These are phyloP conservation scores for Coenonympha glycerion DNA, from an alignment of 2,888 invertebrate genomes.

Conservation along the genomic window DNA sequence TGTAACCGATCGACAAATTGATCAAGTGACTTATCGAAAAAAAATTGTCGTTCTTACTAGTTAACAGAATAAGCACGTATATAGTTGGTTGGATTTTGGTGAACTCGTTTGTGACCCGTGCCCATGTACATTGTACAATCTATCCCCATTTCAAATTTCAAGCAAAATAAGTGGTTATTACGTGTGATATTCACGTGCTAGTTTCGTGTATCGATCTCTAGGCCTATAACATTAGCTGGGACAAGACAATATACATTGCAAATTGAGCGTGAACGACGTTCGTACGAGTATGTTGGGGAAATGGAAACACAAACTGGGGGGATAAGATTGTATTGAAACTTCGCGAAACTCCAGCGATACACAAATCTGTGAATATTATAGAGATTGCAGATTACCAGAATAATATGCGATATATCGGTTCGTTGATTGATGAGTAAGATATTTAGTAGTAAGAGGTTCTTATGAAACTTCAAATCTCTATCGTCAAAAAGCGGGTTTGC, in stretches of 20 bases:
- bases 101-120: too few species aligned
- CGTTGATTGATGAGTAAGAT: not conserved
- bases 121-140: too few species aligned
- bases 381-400: not conserved
- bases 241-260: slow-evolving; percentile 25
- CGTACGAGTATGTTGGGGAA: slow-evolving; percentile 14
- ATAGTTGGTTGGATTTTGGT: too few species aligned
- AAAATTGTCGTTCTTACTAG: too few species aligned
- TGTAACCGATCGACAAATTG: too few species aligned
- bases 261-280: slow-evolving; percentile 28
- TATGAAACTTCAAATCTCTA: too few species aligned
- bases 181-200: too few species aligned
- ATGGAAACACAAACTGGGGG: slow-evolving; percentile 12
- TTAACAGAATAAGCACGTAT: too few species aligned
- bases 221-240: slow-evolving; percentile 26
- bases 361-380: not conserved
- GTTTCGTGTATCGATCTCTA: slow-evolving; percentile 3
- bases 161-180: too few species aligned
- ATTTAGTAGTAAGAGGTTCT: not conserved
- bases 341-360: slow-evolving; percentile 8
- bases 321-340: slow-evolving; percentile 19
- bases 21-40: too few species aligned
- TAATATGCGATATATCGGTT: not conserved
- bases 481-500: too few species aligned
- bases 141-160: too few species aligned